Conservation (phyloP, 2,113 vertebrate genomes). For the Patagioenas fasciata region DNA sequence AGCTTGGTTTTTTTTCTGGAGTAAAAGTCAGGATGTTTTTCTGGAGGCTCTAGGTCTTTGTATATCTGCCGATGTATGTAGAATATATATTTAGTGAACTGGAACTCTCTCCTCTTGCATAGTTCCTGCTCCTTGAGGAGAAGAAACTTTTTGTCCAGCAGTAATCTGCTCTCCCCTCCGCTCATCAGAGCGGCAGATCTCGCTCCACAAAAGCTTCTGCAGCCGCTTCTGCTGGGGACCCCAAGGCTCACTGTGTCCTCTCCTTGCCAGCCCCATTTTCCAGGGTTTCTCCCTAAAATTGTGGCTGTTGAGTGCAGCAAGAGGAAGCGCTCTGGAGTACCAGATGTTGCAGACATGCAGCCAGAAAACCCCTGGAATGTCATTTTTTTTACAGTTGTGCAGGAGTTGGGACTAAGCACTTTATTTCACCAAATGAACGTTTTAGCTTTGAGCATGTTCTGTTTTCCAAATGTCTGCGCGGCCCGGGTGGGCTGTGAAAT, state of each 20-base stretch:
- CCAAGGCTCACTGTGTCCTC: background rate
- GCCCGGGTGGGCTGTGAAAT: background rate
- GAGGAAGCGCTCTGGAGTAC: background rate
- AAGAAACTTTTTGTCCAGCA: conserved; percentile 41
- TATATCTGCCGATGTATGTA: fast-evolving
- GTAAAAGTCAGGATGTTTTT: background rate
- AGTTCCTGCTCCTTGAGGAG: background rate
- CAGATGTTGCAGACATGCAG: background rate
- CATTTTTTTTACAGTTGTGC: background rate
- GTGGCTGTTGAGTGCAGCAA: background rate
- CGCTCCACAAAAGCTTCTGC: background rate
- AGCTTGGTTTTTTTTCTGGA: background rate
- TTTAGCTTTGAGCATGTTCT: background rate
- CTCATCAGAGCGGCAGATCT: background rate
- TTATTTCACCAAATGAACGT: background rate
- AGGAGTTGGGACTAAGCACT: background rate
- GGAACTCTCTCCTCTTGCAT: background rate
- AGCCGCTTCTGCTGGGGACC: background rate
- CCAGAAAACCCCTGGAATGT: background rate
- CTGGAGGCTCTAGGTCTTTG: background rate
- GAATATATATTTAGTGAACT: background rate
- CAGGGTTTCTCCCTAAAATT: background rate
- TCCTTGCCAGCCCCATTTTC: background rate
- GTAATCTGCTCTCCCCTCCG: background rate
- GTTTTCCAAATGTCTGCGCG: background rate